Evolutionary conservation across 2,888 invertebrate species (phyloP).

Genomic region (Tupiocoris notatus): DNA sequence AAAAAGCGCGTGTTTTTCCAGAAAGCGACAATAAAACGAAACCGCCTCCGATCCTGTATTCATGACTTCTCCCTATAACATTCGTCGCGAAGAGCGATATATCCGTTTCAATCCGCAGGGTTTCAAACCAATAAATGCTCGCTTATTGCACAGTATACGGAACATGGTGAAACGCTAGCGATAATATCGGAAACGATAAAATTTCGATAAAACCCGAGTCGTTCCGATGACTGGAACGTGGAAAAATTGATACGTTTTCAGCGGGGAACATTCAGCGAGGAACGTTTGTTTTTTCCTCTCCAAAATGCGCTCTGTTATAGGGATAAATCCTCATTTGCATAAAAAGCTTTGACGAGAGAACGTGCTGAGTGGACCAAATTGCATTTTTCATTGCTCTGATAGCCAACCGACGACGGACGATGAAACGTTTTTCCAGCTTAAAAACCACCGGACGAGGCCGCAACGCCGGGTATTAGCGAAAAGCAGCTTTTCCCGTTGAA

Average conservation of each 20-base stretch:
- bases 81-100: neutral
- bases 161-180: neutral
- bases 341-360: constrained; percentile 36
- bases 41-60: neutral
- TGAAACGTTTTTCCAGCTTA: neutral
- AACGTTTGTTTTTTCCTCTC: neutral
- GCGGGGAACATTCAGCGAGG: neutral
- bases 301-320: neutral
- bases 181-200: neutral
- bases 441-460: too few relatives aligned
- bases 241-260: neutral
- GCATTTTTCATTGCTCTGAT: constrained; percentile 35
- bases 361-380: constrained; percentile 40
- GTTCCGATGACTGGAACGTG: neutral
- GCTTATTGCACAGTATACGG: neutral
- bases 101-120: neutral
- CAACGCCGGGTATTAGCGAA: neutral
- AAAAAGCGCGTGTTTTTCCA: neutral
- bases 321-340: constrained; percentile 30
- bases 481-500: neutral
- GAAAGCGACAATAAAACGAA: neutral
- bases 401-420: neutral
- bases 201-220: neutral
- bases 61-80: neutral
- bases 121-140: neutral